These are phyloP conservation scores for Achlya flavicornis DNA, from an alignment of 2,888 invertebrate species.

Conservation along the genomic window DNA sequence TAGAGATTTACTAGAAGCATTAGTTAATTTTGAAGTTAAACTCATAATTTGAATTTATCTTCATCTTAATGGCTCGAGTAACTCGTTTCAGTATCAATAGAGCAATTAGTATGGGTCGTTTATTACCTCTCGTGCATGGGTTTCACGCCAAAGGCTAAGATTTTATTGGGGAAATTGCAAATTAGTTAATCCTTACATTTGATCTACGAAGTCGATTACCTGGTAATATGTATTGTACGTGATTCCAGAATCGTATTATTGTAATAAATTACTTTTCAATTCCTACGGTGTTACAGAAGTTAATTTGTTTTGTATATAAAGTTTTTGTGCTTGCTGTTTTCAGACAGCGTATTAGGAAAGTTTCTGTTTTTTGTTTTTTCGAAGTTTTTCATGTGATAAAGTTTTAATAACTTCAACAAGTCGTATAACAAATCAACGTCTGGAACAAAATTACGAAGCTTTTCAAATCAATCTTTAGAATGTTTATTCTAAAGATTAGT, in stretches of 20 bases:
- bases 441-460: background rate
- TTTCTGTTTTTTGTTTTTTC: slow-evolving; percentile 34
- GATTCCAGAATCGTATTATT: slow-evolving; percentile 44
- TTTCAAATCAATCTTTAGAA: too few relatives aligned
- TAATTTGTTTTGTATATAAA: slow-evolving; percentile 50
- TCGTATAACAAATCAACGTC: background rate
- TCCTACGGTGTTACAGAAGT: slow-evolving; percentile 48
- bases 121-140: slow-evolving; percentile 53
- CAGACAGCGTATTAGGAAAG: slow-evolving; percentile 47
- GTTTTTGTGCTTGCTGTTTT: slow-evolving; percentile 50
- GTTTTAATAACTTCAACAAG: slow-evolving; percentile 1
- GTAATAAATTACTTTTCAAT: slow-evolving; percentile 56
- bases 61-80: slow-evolving; percentile 72
- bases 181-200: slow-evolving; percentile 65
- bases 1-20: slow-evolving; percentile 40
- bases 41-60: slow-evolving; percentile 65
- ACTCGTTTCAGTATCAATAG: slow-evolving; percentile 58
- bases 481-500: too few relatives aligned
- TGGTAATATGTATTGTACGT: slow-evolving; percentile 63
- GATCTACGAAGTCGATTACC: slow-evolving; percentile 61
- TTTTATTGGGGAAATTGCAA: slow-evolving; percentile 75
- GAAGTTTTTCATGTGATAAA: background rate
- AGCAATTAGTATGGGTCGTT: slow-evolving; percentile 69
- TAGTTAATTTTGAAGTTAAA: slow-evolving; percentile 46
- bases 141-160: slow-evolving; percentile 63